phyloP scores from a whole-genome alignment of 2,797 vertebrate species.

The Schizopygopsis pylzovi region DNA sequence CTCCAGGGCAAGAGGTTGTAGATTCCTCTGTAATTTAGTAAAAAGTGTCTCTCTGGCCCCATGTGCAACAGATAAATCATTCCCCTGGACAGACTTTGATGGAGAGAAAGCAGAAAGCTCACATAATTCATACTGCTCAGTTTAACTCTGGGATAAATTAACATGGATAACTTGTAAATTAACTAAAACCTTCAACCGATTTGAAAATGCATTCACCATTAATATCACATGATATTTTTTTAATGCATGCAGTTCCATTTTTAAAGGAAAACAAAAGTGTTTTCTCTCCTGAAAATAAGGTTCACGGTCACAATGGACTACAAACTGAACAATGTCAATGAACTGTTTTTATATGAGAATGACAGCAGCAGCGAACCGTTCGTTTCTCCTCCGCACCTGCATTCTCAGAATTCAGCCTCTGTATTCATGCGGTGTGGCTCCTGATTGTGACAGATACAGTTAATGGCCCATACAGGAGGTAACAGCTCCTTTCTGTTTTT shows the following conservation, averaged over 20 bases:
- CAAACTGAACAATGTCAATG: not conserved
- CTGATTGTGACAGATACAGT: constrained; percentile 64
- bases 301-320: not conserved
- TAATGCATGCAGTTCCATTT: not conserved
- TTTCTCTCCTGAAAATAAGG: not conserved
- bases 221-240: not conserved
- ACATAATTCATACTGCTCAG: constrained; percentile 21
- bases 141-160: constrained; percentile 22
- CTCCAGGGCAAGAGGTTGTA: constrained; percentile 45
- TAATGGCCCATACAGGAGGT: constrained; percentile 64
- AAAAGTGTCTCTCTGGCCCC: constrained; percentile 44
- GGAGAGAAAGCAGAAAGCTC: constrained; percentile 10
- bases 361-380: not conserved
- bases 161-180: not conserved
- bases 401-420: constrained; percentile 40
- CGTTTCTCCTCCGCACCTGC: constrained; percentile 50
- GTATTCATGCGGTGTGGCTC: constrained; percentile 49
- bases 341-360: not conserved
- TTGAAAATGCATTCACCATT: not conserved
- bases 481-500: constrained; percentile 61
- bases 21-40: constrained; percentile 50
- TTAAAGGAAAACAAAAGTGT: not conserved
- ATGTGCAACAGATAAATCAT: constrained; percentile 48
- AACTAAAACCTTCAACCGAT: not conserved
- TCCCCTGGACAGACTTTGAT: constrained; percentile 20